phyloP scores from a whole-genome alignment of 2,113 vertebrate genomes.

The Atherinomorus stipes region DNA sequence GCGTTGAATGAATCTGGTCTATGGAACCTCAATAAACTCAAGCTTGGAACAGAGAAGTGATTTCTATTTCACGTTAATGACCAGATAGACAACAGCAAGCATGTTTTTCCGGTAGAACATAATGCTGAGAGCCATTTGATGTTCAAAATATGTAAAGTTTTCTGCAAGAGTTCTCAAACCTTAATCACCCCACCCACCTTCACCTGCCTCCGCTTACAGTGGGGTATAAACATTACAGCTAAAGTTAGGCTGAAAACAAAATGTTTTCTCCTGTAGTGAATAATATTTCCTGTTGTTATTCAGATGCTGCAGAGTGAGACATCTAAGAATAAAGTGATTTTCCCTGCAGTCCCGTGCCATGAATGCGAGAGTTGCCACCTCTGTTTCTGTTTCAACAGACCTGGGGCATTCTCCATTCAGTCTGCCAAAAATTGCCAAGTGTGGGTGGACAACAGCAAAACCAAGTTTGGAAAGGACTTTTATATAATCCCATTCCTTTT shows the following conservation, averaged over 20 bases:
- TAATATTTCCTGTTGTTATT: conserved; percentile 19
- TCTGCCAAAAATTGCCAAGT: conserved; percentile 29
- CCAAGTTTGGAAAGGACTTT: conserved; percentile 28
- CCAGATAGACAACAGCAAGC: not conserved
- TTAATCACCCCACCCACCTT: conserved; percentile 1
- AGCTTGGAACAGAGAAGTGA: not conserved
- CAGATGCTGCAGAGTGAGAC: conserved; percentile 6
- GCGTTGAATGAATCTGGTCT: not conserved
- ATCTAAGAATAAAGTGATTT: conserved; percentile 23
- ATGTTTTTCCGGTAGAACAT: not conserved
- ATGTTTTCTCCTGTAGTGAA: not conserved
- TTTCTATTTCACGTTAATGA: not conserved
- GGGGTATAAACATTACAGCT: not conserved
- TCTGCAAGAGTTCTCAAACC: not conserved
- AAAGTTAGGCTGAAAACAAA: not conserved
- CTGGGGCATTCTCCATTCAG: not conserved
- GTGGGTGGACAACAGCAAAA: conserved; percentile 42
- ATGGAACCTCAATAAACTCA: conserved; percentile 4
- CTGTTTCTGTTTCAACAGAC: conserved; percentile 27
- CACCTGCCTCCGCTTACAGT: not conserved
- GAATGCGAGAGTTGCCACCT: conserved; percentile 22
- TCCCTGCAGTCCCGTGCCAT: conserved; percentile 18
- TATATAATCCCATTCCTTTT: not conserved
- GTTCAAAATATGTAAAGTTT: not conserved
- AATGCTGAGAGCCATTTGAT: not conserved